Conservation (phyloP, 2,888 invertebrate species). For the Agrochola lychnidis region DNA sequence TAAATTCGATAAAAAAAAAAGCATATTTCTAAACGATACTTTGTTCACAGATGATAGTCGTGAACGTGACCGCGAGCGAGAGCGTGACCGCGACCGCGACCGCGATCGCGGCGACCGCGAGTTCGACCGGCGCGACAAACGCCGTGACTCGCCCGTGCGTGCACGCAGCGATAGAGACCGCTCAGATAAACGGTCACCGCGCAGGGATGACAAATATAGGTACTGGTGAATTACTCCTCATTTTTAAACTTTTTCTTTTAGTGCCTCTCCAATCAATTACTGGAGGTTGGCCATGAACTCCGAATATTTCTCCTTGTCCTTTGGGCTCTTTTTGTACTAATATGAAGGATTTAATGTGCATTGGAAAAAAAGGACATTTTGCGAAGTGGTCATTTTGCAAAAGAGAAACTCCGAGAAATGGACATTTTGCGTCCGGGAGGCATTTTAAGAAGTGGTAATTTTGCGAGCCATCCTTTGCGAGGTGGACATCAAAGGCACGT, state of each 20-base stretch:
- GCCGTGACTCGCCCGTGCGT: slow-evolving; percentile 67
- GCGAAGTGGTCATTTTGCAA: too few relatives aligned
- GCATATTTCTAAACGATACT: neutral
- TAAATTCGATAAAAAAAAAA: neutral
- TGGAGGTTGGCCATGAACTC: neutral
- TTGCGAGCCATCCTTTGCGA: neutral
- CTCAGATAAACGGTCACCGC: slow-evolving; percentile 71
- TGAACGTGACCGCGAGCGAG: slow-evolving; percentile 67
- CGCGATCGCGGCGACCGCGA: slow-evolving; percentile 67
- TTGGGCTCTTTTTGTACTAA: too few relatives aligned
- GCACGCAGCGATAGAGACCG: slow-evolving; percentile 65
- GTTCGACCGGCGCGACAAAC: slow-evolving; percentile 69
- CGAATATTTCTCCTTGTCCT: neutral
- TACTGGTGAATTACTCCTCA: slow-evolving; percentile 33
- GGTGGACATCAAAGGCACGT: too few relatives aligned
- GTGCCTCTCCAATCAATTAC: neutral
- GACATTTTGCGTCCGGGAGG: too few relatives aligned
- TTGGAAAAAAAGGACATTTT: too few relatives aligned
- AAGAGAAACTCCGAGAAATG: too few relatives aligned
- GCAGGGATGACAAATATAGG: slow-evolving; percentile 76
- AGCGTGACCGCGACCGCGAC: slow-evolving; percentile 50
- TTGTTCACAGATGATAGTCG: slow-evolving; percentile 69
- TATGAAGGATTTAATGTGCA: too few relatives aligned
- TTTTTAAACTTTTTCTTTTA: neutral
- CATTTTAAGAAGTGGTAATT: too few relatives aligned